Evolutionary conservation across 23 tunicate species (phyloP).

Genomic region (Trididemnum nubilum): DNA sequence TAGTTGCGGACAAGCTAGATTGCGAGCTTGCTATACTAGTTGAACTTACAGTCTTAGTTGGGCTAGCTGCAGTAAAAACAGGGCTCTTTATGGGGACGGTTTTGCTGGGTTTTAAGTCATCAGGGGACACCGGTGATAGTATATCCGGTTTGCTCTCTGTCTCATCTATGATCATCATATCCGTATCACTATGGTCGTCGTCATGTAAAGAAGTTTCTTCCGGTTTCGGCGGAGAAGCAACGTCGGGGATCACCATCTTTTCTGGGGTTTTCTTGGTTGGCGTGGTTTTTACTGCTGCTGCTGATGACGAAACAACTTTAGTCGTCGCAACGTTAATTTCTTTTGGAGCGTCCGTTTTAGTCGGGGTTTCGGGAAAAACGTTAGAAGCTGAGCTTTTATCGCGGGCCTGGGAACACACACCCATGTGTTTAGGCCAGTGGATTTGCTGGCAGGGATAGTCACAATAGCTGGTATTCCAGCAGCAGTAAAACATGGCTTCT

Average conservation of each 20-base stretch:
- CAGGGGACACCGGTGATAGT: slow-evolving; percentile 19
- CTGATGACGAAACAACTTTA: not conserved
- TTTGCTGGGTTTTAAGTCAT: not conserved
- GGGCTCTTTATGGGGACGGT: too few relatives aligned
- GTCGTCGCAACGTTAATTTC: not conserved
- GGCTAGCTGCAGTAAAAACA: too few relatives aligned
- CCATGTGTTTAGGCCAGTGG: slow-evolving; percentile 98
- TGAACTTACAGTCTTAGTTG: too few relatives aligned
- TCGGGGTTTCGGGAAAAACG: slow-evolving; percentile 12
- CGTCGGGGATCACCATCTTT: not conserved
- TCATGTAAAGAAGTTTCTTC: slow-evolving; percentile 31
- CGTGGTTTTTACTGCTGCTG: not conserved
- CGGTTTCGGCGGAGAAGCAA: not conserved
- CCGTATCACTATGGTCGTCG: slow-evolving; percentile 56
- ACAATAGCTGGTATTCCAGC: slow-evolving; percentile 99
- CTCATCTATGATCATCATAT: slow-evolving; percentile 71
- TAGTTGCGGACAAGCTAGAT: too few relatives aligned
- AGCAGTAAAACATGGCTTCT: slow-evolving; percentile 97
- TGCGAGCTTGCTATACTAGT: too few relatives aligned
- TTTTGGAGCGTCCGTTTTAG: not conserved
- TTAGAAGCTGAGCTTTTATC: slow-evolving; percentile 1
- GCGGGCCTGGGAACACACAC: slow-evolving; percentile 72
- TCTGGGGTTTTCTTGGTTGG: not conserved
- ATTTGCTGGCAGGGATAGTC: slow-evolving; percentile 98
- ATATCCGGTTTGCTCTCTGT: slow-evolving; percentile 16